Conservation (phyloP, 2,113 vertebrate species). For the Oreochromis niloticus region DNA sequence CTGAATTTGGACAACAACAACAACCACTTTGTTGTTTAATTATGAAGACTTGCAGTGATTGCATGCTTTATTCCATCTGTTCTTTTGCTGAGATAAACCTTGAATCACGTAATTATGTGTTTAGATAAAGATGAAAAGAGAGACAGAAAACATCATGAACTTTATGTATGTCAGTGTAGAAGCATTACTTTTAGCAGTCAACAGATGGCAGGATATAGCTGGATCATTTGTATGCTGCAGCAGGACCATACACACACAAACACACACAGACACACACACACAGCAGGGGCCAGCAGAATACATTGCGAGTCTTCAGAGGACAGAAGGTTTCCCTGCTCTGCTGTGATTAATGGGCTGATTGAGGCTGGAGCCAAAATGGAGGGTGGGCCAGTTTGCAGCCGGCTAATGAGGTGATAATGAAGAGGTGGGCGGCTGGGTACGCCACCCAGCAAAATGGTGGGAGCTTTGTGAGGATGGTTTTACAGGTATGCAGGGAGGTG, state of each 20-base stretch:
- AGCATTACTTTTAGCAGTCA: constrained; percentile 57
- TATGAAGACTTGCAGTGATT: neutral
- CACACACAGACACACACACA: neutral
- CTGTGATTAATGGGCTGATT: constrained; percentile 61
- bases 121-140: neutral
- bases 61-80: neutral
- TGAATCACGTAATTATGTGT: neutral
- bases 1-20: neutral
- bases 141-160: neutral
- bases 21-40: neutral
- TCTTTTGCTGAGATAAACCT: neutral
- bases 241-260: neutral
- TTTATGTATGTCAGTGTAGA: neutral
- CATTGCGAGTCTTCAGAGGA: constrained; percentile 42
- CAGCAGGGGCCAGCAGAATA: constrained; percentile 36
- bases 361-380: constrained; percentile 47
- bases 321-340: constrained; percentile 46
- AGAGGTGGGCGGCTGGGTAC: constrained; percentile 42
- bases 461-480: neutral
- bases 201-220: constrained; percentile 70
- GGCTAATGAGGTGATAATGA: constrained; percentile 65
- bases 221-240: constrained; percentile 59
- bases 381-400: constrained; percentile 48
- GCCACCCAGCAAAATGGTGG: constrained; percentile 20
- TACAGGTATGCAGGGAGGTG: neutral